phyloP scores from a whole-genome alignment of 2,797 vertebrate species.

The Vireo griseus region DNA sequence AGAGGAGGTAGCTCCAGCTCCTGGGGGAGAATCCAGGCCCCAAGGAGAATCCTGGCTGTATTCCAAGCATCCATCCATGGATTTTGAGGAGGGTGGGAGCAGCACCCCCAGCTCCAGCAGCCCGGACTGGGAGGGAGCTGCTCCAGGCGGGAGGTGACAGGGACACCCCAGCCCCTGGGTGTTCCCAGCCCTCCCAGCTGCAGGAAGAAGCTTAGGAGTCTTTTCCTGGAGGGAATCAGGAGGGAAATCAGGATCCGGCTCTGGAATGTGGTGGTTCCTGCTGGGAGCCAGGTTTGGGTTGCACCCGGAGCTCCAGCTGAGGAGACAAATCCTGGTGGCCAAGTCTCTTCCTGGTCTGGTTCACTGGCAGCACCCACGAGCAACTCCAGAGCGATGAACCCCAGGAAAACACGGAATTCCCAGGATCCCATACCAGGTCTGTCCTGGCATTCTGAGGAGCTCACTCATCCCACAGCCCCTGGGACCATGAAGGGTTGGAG shows the following conservation, averaged over 20 bases:
- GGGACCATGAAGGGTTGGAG: accelerated
- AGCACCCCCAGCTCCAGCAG: accelerated
- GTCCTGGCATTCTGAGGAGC: background rate
- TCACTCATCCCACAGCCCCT: background rate
- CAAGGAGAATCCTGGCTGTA: accelerated
- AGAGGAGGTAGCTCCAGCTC: background rate
- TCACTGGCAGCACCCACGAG: accelerated
- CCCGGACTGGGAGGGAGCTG: background rate
- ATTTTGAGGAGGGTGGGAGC: background rate
- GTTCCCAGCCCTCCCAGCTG: background rate
- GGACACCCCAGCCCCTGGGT: background rate
- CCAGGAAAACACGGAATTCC: background rate
- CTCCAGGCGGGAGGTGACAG: background rate
- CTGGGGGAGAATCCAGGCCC: accelerated
- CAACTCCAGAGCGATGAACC: background rate
- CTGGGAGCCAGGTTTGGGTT: accelerated
- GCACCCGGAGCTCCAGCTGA: accelerated
- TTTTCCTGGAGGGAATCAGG: background rate
- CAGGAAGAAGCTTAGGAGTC: accelerated
- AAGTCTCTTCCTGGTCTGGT: background rate
- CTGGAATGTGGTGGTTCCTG: background rate
- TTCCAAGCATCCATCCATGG: accelerated
- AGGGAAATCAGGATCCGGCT: background rate
- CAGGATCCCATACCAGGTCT: background rate
- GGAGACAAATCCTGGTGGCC: background rate